Conservation (phyloP, 2,888 invertebrate genomes). For the Torymus tubicola region DNA sequence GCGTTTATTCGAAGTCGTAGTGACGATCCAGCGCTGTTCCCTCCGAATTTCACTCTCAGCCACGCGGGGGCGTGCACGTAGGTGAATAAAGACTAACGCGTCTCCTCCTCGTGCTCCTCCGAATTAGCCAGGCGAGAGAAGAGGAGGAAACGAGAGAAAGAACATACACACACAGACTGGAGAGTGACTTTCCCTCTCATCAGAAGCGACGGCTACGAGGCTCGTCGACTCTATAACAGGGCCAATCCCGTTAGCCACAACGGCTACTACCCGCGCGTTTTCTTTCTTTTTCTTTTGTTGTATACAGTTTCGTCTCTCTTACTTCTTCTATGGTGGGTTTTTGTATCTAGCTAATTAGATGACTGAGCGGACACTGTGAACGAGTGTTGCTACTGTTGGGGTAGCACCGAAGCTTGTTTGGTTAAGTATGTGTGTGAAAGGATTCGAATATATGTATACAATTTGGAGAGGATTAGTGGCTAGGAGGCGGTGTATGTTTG, state of each 20-base stretch:
- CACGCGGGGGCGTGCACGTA: neutral
- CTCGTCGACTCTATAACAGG: constrained; percentile 27
- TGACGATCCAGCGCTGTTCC: too few relatives aligned
- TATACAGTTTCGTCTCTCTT: neutral
- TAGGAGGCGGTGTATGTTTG: too few relatives aligned
- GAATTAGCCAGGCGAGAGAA: neutral
- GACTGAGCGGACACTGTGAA: neutral
- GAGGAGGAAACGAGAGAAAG: too few relatives aligned
- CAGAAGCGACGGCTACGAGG: constrained; percentile 16
- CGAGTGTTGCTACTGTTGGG: too few relatives aligned
- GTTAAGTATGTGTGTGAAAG: too few relatives aligned
- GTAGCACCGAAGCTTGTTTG: too few relatives aligned
- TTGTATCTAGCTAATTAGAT: constrained; percentile 8
- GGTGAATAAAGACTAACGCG: constrained; percentile 22
- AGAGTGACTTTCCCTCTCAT: constrained; percentile 20
- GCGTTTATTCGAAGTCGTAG: too few relatives aligned
- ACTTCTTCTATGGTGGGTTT: neutral
- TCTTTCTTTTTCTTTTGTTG: too few relatives aligned
- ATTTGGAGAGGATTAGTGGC: too few relatives aligned
- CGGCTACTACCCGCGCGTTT: too few relatives aligned
- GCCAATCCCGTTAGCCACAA: constrained; percentile 14
- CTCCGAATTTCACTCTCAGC: neutral
- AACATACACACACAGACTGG: neutral
- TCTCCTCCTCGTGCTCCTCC: constrained; percentile 12
- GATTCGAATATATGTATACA: too few relatives aligned